Evolutionary conservation across 2,888 invertebrate species (phyloP).

Genomic region (Drosophila meridionalis): DNA sequence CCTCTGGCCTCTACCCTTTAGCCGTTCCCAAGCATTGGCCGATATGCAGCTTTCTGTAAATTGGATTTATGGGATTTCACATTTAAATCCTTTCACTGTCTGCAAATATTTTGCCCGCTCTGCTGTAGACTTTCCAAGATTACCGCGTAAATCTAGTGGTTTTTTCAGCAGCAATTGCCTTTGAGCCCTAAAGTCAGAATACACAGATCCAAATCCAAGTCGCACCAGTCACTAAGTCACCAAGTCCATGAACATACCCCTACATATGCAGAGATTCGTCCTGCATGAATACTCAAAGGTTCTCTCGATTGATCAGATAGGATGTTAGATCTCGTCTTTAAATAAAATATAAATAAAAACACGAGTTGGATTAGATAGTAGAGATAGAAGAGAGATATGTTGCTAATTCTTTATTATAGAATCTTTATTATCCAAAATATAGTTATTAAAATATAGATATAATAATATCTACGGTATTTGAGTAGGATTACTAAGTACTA

Average conservation of each 20-base stretch:
- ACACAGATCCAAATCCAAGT: slow-evolving; percentile 8
- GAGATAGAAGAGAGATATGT: too few species aligned
- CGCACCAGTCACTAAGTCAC: slow-evolving; percentile 1
- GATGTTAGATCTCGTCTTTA: neutral
- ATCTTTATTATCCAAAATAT: too few species aligned
- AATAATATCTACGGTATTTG: neutral
- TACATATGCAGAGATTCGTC: neutral
- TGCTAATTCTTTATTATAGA: neutral
- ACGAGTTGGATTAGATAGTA: neutral
- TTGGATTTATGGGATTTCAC: slow-evolving; percentile 82
- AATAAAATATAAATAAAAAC: neutral
- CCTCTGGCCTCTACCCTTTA: neutral
- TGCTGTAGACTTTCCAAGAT: slow-evolving; percentile 52
- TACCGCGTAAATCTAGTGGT: slow-evolving; percentile 63
- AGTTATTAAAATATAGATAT: too few species aligned
- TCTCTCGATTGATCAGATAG: neutral
- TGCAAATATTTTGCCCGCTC: slow-evolving; percentile 81
- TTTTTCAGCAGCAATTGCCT: slow-evolving; percentile 77
- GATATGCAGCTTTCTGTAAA: slow-evolving; percentile 80
- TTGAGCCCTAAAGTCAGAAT: slow-evolving; percentile 53
- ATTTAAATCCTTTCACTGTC: slow-evolving; percentile 79
- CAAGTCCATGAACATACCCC: neutral
- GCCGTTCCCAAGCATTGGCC: slow-evolving; percentile 10
- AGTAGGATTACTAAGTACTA: neutral
- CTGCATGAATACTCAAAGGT: neutral